phyloP scores from a whole-genome alignment of 2,888 invertebrate genomes.

The Sphaerophoria taeniata region DNA sequence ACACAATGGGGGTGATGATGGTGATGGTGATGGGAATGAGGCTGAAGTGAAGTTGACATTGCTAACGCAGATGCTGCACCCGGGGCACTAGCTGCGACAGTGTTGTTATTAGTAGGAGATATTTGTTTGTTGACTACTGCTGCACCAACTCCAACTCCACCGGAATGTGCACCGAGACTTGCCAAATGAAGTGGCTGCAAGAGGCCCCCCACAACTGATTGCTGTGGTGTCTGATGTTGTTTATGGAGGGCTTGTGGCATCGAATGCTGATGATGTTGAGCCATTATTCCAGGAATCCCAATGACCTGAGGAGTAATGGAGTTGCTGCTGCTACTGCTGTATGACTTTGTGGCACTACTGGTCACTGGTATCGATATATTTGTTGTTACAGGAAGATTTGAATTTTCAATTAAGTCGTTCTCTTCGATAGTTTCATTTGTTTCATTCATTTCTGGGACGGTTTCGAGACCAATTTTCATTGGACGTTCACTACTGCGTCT shows the following conservation, averaged over 20 bases:
- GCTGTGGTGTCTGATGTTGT: slow-evolving; percentile 71
- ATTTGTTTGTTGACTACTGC: slow-evolving; percentile 65
- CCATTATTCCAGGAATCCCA: slow-evolving; percentile 57
- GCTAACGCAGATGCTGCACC: slow-evolving; percentile 62
- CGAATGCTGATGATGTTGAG: slow-evolving; percentile 74
- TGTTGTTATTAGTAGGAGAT: slow-evolving; percentile 42
- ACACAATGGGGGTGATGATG: slow-evolving; percentile 77
- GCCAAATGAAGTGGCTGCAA: slow-evolving; percentile 64
- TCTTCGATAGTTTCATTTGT: slow-evolving; percentile 13
- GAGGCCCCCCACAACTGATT: slow-evolving; percentile 47
- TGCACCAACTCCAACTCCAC: slow-evolving; percentile 32
- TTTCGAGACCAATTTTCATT: slow-evolving; percentile 20
- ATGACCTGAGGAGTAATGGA: slow-evolving; percentile 70
- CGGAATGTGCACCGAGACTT: slow-evolving; percentile 59
- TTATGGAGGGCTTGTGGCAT: slow-evolving; percentile 66
- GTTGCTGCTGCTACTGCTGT: slow-evolving; percentile 46
- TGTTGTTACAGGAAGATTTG: slow-evolving; percentile 53
- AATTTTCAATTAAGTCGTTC: slow-evolving; percentile 16
- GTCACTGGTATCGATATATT: slow-evolving; percentile 73
- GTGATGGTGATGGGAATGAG: not conserved
- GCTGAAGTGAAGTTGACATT: slow-evolving; percentile 61
- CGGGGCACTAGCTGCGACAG: slow-evolving; percentile 51
- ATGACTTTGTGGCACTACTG: slow-evolving; percentile 59
- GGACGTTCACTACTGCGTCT: slow-evolving; percentile 13
- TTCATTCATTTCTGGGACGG: slow-evolving; percentile 44